phyloP scores from a whole-genome alignment of 2,888 invertebrate genomes.

The Matsumyia berberina region DNA sequence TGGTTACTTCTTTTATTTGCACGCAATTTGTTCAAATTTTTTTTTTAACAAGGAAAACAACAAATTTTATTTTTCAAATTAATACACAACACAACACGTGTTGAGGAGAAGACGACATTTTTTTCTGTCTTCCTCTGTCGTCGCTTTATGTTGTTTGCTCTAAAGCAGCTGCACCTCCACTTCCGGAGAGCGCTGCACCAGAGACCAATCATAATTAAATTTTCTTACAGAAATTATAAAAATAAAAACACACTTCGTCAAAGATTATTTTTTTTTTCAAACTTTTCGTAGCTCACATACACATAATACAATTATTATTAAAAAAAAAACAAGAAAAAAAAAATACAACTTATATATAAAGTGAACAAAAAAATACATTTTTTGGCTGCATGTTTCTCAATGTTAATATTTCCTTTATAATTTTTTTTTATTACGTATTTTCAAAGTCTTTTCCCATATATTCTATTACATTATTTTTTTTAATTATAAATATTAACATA shows the following conservation, averaged over 20 bases:
- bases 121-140: not conserved
- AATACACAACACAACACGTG: constrained; percentile 25
- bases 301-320: constrained; percentile 73
- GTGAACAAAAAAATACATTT: constrained; percentile 59
- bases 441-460: constrained; percentile 73
- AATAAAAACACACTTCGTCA: constrained; percentile 74
- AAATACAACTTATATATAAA: constrained; percentile 61
- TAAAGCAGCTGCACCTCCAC: not conserved
- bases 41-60: not conserved
- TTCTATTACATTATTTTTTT: constrained; percentile 49
- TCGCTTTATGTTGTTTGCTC: constrained; percentile 35
- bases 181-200: not conserved
- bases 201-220: constrained; percentile 10
- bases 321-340: constrained; percentile 51
- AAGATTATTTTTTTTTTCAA: constrained; percentile 62
- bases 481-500: constrained; percentile 61
- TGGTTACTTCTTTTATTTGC: constrained; percentile 75
- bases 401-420: constrained; percentile 81
- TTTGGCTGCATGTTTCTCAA: constrained; percentile 84
- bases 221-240: constrained; percentile 28
- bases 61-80: not conserved
- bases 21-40: constrained; percentile 66
- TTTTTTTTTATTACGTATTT: constrained; percentile 69
- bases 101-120: not conserved
- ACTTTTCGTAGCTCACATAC: constrained; percentile 74